Base-by-base conservation (phyloP, 2,888 invertebrate species). In the Cylindroiulus punctatus region DNA sequence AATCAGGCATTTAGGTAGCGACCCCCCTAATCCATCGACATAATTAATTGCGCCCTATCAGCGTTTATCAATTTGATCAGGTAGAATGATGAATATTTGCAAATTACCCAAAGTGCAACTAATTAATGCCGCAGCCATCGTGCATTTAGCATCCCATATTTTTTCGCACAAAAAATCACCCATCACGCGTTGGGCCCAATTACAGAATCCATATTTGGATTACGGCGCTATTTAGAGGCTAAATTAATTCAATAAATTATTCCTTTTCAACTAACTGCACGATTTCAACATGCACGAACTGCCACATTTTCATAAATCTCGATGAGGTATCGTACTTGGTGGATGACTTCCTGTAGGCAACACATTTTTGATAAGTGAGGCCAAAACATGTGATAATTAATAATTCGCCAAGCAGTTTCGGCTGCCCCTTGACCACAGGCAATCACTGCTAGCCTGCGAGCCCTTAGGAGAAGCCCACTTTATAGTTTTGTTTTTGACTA, bases 41-140 rank as follows among this genome's bases (percentile, higher is more conserved):
- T 22, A 57, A 57, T 57, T 57, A 57, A 57, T 57, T 57, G 8
- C 57, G 19, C 57, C n/a, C 19, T 57, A 57, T 57, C 57, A 57
- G n/a, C 57, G 57, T 57, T 57, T 57, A 57, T 57, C 57, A 57
- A 57, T 57, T 57, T 57, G 57, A 57, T 57, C 57, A 57, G 14
- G 4, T 19, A 47, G 47, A 14, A 57, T 57, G 57, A 57, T 57
- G 22, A 57, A 57, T 57, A 57, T 57, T 57, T 57, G 22, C 57
- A 57, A 57, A 57, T 57, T 57, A 57, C n/a, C n/a, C 57, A n/a
- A 57, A 57, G 22, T 57, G 40, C 40, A 57, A 57, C 22, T 57
- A 57, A 57, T n/a, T 57, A 57, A 40, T 40, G 40, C 40, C 40
- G 8, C 40, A 40, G 4, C 40, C 40, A 40, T n/a, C 57, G 22